Percentiles rank a stretch among this genome's conserved stretches.
These are phyloP conservation scores for Cepaea hortensis DNA, from an alignment of 2,888 invertebrate species.

Conservation along the genomic window DNA sequence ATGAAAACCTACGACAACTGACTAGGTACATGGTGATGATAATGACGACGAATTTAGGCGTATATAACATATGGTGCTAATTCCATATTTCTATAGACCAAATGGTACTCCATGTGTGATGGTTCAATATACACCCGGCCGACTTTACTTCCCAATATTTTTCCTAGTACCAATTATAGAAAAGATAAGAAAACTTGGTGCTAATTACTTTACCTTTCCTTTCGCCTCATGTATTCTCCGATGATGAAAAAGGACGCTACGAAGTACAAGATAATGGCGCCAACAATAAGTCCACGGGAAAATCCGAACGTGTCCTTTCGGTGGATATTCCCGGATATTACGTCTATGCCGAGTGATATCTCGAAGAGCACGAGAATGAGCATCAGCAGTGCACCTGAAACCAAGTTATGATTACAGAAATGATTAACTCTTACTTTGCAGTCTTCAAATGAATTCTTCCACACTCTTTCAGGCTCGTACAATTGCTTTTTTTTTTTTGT, in stretches of 20 bases:
- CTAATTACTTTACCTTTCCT: not conserved
- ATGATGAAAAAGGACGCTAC: conserved; percentile 27
- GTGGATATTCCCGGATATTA: conserved; percentile 6
- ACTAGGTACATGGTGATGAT: too few species aligned
- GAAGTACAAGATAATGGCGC: conserved; percentile 30
- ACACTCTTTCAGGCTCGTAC: not conserved
- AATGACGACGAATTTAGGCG: too few species aligned
- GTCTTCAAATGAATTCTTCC: not conserved
- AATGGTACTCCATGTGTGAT: too few species aligned
- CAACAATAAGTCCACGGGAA: conserved; percentile 39
- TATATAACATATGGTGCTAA: too few species aligned
- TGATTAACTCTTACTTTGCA: not conserved
- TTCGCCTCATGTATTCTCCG: conserved; percentile 39
- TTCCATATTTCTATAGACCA: too few species aligned
- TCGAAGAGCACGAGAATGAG: conserved; percentile 41
- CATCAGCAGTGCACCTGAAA: conserved; percentile 30
- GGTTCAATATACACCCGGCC: too few species aligned
- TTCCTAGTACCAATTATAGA: too few species aligned
- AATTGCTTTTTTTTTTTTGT: too few species aligned
- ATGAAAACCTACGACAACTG: too few species aligned
- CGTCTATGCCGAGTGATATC: conserved; percentile 30
- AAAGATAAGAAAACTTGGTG: too few species aligned
- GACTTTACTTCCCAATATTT: too few species aligned
- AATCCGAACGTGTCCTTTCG: conserved; percentile 40
- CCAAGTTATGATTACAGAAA: not conserved